Base-by-base conservation (phyloP, 2,888 invertebrate genomes). In the Eutolmus rufibarbis region DNA sequence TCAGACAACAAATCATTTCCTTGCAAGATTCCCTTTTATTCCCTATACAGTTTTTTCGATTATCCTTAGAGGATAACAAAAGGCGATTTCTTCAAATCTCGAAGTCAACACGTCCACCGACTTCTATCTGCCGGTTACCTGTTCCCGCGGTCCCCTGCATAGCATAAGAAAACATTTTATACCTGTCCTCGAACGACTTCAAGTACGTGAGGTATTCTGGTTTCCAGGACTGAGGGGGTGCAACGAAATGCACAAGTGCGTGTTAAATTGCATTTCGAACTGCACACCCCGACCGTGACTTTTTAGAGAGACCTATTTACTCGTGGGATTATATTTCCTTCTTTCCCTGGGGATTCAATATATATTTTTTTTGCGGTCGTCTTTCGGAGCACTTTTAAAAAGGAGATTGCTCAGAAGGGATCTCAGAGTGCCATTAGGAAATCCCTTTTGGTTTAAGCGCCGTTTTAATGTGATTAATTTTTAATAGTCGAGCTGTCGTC, bases 1-100 rank as follows among this genome's bases (percentile, higher is more conserved):
- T 79, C 78, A 84, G 56, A 74, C 87, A 87, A 66, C 78, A 85
- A 78, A 86, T 87, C 79, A 86, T 87, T 87, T 74, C 37, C 66
- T 19, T 82, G 23, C 66, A 19, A 40, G 37, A 82, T 9, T 57
- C 57, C 23, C 51, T 81, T 56, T 81, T 56, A 28, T 79, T 46
- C 37, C 46, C 5, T 14, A 3, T 16, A 19, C 78, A 78, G 78
- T 66, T 66, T 66, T 66, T 66, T 23, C 28, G 3, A 19, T 19
- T 66, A 66, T 66, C 28, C 19, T 66, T 66, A 9, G 23, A 19
- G 23, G n/a, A n/a, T 23, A 23, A 66, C 23, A 66, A 66, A 66
- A 66, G 66, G 23, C 8, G 23, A 34, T 57, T 51, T 51, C 40
- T 56, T 57, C 37, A 56, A 57, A 82, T 51, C 57, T 8, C 19